Evolutionary conservation across 2,888 invertebrate species (phyloP).

Genomic region (Melieria omissa): DNA sequence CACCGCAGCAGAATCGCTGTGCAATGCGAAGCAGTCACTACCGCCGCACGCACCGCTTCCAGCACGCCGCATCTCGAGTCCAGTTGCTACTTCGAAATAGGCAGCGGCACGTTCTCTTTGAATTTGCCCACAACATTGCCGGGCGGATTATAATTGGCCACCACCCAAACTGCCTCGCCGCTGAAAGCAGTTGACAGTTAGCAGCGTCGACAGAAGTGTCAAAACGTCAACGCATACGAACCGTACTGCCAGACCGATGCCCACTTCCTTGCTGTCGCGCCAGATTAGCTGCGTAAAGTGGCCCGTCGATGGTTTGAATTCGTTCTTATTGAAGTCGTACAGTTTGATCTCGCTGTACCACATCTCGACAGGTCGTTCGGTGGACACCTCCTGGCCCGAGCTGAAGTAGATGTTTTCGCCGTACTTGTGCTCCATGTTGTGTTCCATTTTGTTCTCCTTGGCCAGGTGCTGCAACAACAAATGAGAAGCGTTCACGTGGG

Average conservation of each 20-base stretch:
- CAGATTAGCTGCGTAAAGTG: slow-evolving; percentile 91
- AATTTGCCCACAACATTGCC: slow-evolving; percentile 87
- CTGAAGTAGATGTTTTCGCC: slow-evolving; percentile 87
- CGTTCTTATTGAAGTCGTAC: slow-evolving; percentile 73
- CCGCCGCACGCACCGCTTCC: no score
- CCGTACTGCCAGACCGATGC: slow-evolving; percentile 74
- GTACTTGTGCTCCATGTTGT: slow-evolving; percentile 80
- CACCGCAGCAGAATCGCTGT: no score
- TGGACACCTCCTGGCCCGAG: slow-evolving; percentile 74
- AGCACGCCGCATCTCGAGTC: no score
- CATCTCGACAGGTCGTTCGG: slow-evolving; percentile 55
- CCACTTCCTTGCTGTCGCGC: slow-evolving; percentile 79
- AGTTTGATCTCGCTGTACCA: slow-evolving; percentile 84
- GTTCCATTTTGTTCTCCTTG: slow-evolving; percentile 73
- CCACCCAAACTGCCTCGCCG: slow-evolving; percentile 76
- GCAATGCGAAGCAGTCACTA: no score
- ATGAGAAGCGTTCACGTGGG: not conserved
- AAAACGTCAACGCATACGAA: slow-evolving; percentile 33
- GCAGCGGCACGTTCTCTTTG: slow-evolving; percentile 75
- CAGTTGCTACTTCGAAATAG: no score
- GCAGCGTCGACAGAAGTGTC: not conserved
- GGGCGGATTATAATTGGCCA: slow-evolving; percentile 90
- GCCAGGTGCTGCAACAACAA: slow-evolving; percentile 50
- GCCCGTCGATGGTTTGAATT: slow-evolving; percentile 77
- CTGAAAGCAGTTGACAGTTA: slow-evolving; percentile 50